Base-by-base conservation (phyloP, 2,113 vertebrate species). In the Ammodytes marinus region DNA sequence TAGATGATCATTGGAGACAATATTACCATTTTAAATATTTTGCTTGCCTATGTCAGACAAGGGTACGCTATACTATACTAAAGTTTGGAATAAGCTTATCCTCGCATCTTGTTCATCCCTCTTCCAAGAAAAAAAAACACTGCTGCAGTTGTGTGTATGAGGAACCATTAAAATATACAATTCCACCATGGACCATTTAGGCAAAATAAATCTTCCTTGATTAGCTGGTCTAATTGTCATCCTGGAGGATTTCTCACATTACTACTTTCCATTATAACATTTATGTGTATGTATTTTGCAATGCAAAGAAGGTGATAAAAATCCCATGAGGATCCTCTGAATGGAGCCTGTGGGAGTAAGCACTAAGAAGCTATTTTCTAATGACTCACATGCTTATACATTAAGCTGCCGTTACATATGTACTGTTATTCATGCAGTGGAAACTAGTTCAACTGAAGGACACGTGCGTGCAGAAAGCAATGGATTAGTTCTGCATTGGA, bases 271-370 rank as follows among this genome's bases (percentile, higher is more conserved):
- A 77, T 72, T 13, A 69, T 69, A 61, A 80, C 3, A 45, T 69
- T 77, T n/a, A 55, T 66, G 52, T 79, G 37, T 27, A 81, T 77
- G 39, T 42, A 67, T 52, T 88, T 87, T 81, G 69, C 74, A 86
- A 89, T 79, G 66, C 72, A 86, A 90, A 84, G 17, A 69, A 82
- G 52, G 54, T 73, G 69, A 69, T 19, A 77, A n/a, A 77, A 90
- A 81, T 86, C 66, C 69, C 58, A 75, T 19, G 67, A 88, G 74
- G 27, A 50, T 57, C 74, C 55, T 68, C 55, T 74, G 50, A 71
- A 87, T 84, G 42, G 82, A 84, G 42, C 43, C 68, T 2, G 27
- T 27, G 5, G 73, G 65, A 80, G 86, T 88, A 82, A 76, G 74
- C 49, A 54, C 82, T 82, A 78, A 72, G 65, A 77, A 80, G 77